Evolutionary conservation across 2,113 vertebrate species (phyloP).

Genomic region (Ictalurus furcatus): DNA sequence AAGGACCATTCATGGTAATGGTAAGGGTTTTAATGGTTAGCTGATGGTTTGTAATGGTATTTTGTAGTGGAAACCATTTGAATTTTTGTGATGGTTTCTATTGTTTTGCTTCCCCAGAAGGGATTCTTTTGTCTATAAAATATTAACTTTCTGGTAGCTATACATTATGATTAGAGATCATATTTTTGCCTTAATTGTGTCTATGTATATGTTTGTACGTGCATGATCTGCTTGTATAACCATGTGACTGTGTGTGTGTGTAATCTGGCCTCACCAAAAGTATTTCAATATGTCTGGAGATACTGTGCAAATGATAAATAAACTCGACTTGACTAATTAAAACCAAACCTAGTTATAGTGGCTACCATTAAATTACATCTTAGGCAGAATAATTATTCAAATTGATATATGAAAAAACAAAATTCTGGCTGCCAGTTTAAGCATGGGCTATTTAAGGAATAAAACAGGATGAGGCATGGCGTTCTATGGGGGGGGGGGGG

Average conservation of each 20-base stretch:
- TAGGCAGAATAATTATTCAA: background rate
- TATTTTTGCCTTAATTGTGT: background rate
- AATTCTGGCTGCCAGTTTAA: background rate
- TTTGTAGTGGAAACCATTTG: too few relatives aligned
- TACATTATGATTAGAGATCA: background rate
- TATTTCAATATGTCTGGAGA: background rate
- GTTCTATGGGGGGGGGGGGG: background rate
- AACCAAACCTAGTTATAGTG: background rate
- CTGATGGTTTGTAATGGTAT: too few relatives aligned
- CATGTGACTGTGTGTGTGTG: background rate
- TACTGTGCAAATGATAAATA: background rate
- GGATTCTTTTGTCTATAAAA: background rate
- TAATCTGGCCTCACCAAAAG: background rate
- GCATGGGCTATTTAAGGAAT: background rate
- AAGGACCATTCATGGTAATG: too few relatives aligned
- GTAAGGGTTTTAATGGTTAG: too few relatives aligned
- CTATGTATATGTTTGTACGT: background rate
- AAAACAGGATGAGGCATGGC: background rate
- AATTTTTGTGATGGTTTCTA: too few relatives aligned
- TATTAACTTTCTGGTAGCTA: background rate
- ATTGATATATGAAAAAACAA: background rate
- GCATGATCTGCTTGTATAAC: constrained; percentile 23
- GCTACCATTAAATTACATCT: background rate
- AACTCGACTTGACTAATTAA: background rate
- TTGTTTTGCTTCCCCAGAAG: too few relatives aligned